Conservation (phyloP, 2,113 vertebrate genomes). For the Cardinalis cardinalis region DNA sequence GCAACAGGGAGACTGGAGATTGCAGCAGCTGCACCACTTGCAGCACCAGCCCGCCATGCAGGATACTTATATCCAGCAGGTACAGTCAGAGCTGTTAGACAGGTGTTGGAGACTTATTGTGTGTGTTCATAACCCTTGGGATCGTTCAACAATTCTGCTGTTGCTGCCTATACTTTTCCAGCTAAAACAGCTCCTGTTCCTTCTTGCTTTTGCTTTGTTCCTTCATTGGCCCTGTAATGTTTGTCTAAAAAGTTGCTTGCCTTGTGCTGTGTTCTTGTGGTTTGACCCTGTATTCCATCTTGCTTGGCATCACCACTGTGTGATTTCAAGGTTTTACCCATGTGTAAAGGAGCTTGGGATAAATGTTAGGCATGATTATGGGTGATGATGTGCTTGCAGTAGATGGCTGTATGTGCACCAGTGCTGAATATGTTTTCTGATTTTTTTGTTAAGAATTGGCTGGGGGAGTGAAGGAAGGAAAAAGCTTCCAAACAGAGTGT, state of each 20-base stretch:
- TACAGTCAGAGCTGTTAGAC: not conserved
- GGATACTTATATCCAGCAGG: conserved; percentile 83
- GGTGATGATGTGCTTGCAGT: not conserved
- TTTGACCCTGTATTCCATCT: not conserved
- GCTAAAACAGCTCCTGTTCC: no score
- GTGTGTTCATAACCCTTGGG: not conserved
- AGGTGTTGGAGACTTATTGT: rapidly evolving
- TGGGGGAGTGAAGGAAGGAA: not conserved
- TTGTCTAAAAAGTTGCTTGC: not conserved
- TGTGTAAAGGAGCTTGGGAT: not conserved
- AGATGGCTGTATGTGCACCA: rapidly evolving
- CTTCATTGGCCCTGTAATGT: not conserved
- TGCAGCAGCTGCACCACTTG: conserved; percentile 85
- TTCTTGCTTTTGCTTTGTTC: not conserved
- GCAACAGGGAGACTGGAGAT: conserved; percentile 91
- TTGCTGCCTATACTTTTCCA: not conserved
- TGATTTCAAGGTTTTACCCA: not conserved
- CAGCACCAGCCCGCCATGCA: conserved; percentile 79
- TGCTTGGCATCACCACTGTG: rapidly evolving
- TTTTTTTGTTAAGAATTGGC: not conserved
- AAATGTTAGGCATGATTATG: not conserved
- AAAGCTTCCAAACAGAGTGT: not conserved
- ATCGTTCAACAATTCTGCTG: rapidly evolving
- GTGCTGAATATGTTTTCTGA: not conserved
- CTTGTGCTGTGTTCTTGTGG: not conserved